These are phyloP conservation scores for Protonemura montana DNA, from an alignment of 2,888 invertebrate species.

Conservation along the genomic window DNA sequence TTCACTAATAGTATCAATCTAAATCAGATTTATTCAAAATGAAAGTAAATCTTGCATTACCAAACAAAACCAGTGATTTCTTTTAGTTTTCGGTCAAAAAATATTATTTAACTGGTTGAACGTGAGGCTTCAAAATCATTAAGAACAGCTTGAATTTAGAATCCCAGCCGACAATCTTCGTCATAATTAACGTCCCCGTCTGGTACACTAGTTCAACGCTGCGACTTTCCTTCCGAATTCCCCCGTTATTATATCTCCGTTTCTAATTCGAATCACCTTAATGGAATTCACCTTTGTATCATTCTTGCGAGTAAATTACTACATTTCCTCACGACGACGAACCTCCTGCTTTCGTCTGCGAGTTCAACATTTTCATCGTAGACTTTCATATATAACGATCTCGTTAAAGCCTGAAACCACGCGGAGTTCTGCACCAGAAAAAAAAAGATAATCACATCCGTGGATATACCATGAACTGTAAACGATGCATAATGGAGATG, in stretches of 20 bases:
- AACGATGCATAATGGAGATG: constrained; percentile 7
- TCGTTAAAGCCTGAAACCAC: neutral
- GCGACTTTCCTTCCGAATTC: neutral
- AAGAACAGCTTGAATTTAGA: neutral
- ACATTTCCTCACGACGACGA: neutral
- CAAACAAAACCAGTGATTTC: too few species aligned
- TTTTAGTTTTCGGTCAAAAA: too few species aligned
- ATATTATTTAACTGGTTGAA: too few species aligned
- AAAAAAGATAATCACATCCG: neutral
- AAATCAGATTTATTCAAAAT: too few species aligned
- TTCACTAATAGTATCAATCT: too few species aligned
- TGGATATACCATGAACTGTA: neutral
- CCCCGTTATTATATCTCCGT: neutral
- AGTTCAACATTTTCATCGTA: neutral
- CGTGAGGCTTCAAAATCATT: too few species aligned
- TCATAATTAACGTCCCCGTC: neutral
- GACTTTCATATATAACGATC: neutral
- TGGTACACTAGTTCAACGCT: neutral
- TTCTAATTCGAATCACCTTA: constrained; percentile 7
- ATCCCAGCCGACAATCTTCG: neutral
- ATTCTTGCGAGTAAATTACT: neutral
- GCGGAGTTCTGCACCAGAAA: neutral
- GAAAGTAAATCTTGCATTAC: too few species aligned
- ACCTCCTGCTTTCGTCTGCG: neutral
- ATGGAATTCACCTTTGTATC: neutral